These are phyloP conservation scores for Calyptomena viridis DNA, from an alignment of 2,113 vertebrate species.

Conservation along the genomic window DNA sequence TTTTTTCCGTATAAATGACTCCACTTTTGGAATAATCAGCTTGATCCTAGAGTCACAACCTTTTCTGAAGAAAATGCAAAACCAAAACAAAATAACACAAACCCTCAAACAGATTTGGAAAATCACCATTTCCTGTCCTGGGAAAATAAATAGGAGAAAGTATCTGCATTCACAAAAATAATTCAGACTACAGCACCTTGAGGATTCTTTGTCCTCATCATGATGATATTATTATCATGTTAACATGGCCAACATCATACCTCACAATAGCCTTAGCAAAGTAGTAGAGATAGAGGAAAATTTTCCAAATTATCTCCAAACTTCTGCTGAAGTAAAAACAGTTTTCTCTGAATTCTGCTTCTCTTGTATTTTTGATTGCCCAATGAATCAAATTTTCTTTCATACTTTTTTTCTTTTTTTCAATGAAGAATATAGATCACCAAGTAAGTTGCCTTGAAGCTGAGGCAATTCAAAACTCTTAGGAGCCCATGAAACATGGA, in stretches of 20 bases:
- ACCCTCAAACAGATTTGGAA: neutral
- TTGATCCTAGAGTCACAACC: neutral
- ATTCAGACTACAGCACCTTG: neutral
- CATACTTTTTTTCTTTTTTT: neutral
- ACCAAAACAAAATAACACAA: neutral
- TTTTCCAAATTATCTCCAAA: neutral
- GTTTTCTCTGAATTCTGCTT: neutral
- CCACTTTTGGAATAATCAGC: neutral
- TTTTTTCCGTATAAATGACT: neutral
- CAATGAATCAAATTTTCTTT: neutral
- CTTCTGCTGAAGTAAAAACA: neutral
- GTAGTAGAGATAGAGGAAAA: neutral
- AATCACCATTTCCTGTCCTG: neutral
- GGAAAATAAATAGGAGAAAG: neutral
- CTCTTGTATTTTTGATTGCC: neutral
- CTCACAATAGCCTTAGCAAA: neutral
- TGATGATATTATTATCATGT: too few species aligned
- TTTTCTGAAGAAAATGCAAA: neutral
- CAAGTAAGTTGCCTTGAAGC: neutral
- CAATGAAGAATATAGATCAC: neutral
- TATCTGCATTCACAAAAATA: neutral
- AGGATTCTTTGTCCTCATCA: neutral
- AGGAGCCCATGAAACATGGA: neutral
- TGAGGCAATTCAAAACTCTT: constrained; percentile 6
- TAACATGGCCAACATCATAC: neutral